Percentiles rank a stretch among this genome's conserved stretches.
These are phyloP conservation scores for Microcebus tavaratra DNA, from an alignment of 2,113 vertebrate genomes.

Conservation along the genomic window DNA sequence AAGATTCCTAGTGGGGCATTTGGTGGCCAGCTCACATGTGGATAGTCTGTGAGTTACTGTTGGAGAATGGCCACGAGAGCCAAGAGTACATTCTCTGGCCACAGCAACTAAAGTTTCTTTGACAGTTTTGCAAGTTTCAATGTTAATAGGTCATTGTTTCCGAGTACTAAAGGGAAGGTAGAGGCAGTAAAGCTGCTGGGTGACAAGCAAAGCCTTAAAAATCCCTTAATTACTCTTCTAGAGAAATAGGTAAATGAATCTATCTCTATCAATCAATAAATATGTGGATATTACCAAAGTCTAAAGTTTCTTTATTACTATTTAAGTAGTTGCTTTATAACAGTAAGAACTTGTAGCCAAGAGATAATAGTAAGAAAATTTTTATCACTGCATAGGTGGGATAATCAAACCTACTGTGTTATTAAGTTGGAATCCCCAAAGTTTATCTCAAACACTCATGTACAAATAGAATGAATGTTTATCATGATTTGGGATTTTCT, in stretches of 20 bases:
- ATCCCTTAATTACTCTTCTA: background rate
- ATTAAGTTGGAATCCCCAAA: background rate
- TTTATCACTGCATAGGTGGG: background rate
- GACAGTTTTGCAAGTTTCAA: background rate
- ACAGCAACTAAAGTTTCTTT: background rate
- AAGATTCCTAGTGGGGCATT: background rate
- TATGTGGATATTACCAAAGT: background rate
- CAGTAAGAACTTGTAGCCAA: background rate
- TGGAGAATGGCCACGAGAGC: background rate
- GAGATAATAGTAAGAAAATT: background rate
- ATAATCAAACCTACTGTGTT: background rate
- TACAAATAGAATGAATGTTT: background rate
- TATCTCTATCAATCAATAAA: background rate
- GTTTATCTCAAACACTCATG: background rate
- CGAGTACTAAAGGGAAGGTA: background rate
- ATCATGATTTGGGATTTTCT: background rate
- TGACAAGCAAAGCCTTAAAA: background rate
- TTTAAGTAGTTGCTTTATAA: background rate
- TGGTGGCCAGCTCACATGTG: background rate
- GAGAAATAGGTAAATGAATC: background rate
- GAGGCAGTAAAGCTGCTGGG: background rate
- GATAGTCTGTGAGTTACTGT: background rate
- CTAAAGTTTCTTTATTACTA: background rate
- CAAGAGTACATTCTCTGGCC: background rate
- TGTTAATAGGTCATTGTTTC: background rate